A percentile compares a stretch with the other conserved stretches of the same genome.
Evolutionary conservation across 2,888 invertebrate genomes (phyloP).

Genomic region (Drosophila villosipedis): DNA sequence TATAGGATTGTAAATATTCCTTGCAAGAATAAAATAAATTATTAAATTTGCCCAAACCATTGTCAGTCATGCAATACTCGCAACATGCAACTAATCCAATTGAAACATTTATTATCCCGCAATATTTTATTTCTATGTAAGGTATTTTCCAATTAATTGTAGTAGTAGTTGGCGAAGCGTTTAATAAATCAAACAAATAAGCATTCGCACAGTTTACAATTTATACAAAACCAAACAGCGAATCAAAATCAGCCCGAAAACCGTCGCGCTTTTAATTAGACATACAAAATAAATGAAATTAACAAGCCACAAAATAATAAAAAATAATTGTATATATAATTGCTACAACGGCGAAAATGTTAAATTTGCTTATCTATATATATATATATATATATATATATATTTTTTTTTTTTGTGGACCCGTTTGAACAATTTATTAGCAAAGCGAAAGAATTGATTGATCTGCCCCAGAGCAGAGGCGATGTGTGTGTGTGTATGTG

Average conservation of each 20-base stretch:
- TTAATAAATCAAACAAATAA: slow-evolving; percentile 21
- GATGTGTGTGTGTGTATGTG: slow-evolving; percentile 27
- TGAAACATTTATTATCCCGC: slow-evolving; percentile 6
- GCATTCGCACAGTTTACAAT: background rate
- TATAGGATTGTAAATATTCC: background rate
- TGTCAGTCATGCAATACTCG: background rate
- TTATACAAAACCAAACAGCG: slow-evolving; percentile 17
- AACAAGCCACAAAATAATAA: slow-evolving; percentile 52
- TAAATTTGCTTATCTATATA: slow-evolving; percentile 68
- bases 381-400: too few species aligned
- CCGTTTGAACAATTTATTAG: slow-evolving; percentile 68
- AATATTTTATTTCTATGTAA: background rate
- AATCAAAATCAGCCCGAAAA: slow-evolving; percentile 17
- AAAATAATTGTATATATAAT: slow-evolving; percentile 53
- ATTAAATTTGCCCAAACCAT: background rate
- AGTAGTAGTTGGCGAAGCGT: background rate
- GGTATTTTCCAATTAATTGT: slow-evolving; percentile 13
- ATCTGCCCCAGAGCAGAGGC: slow-evolving; percentile 60
- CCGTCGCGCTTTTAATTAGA: slow-evolving; percentile 55
- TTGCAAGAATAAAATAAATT: background rate
- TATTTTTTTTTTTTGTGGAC: slow-evolving; percentile 1
- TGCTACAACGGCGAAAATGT: slow-evolving; percentile 65
- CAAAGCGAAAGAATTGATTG: slow-evolving; percentile 69
- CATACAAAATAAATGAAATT: slow-evolving; percentile 76
- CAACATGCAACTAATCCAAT: slow-evolving; percentile 6